phyloP scores from a whole-genome alignment of 2,797 vertebrate species.

The Gymnoscopelus braueri region DNA sequence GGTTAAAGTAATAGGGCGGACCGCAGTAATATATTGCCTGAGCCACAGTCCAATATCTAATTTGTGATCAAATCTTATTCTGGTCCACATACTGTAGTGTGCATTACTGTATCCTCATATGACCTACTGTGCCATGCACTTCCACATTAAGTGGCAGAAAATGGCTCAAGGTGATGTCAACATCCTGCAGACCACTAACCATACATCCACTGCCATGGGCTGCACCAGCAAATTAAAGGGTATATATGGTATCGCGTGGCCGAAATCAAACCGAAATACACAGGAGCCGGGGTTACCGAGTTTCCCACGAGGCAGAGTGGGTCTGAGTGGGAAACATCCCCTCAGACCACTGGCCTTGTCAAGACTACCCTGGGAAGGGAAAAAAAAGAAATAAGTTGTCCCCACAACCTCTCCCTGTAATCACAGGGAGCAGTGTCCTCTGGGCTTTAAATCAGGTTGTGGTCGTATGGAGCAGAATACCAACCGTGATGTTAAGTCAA shows the following conservation, averaged over 20 bases:
- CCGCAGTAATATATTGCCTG: too few species aligned
- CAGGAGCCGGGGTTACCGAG: slow-evolving; percentile 19
- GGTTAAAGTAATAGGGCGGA: too few species aligned
- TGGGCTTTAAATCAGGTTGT: slow-evolving; percentile 29
- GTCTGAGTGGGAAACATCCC: slow-evolving; percentile 34
- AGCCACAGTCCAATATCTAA: background rate
- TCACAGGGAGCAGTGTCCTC: slow-evolving; percentile 33
- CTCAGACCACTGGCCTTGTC: slow-evolving; percentile 33
- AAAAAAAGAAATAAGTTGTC: slow-evolving; percentile 3
- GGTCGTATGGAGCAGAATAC: slow-evolving; percentile 20
- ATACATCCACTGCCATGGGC: slow-evolving; percentile 29
- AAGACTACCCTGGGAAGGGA: slow-evolving; percentile 24
- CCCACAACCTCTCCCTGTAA: slow-evolving; percentile 39
- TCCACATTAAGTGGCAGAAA: slow-evolving; percentile 25
- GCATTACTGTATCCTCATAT: slow-evolving; percentile 14
- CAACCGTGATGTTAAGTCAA: slow-evolving; percentile 20
- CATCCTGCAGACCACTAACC: slow-evolving; percentile 45
- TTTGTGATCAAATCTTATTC: background rate
- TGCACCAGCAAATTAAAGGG: slow-evolving; percentile 47
- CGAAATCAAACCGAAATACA: slow-evolving; percentile 29
- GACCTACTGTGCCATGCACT: slow-evolving; percentile 1
- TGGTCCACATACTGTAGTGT: background rate
- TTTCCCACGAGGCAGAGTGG: slow-evolving; percentile 9
- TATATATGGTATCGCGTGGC: slow-evolving; percentile 18
- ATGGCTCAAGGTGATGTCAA: slow-evolving; percentile 34